These are phyloP conservation scores for Oxyscelio sp. DNA, from an alignment of 2,888 invertebrate genomes.

Conservation along the genomic window DNA sequence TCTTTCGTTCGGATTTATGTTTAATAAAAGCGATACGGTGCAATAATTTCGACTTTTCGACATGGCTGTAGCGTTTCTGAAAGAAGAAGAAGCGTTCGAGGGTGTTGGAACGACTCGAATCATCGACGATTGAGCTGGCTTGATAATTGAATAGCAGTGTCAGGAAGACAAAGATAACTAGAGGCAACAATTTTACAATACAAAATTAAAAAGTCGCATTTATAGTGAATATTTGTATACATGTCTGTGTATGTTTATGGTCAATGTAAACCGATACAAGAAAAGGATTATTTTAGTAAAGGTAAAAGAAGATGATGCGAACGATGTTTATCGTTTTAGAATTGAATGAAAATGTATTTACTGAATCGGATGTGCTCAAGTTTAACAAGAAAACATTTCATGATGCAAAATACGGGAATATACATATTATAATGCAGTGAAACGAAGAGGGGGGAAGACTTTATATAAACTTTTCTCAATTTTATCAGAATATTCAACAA, in stretches of 20 bases:
- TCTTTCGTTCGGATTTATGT: conserved; percentile 39
- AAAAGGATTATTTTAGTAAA: conserved; percentile 80
- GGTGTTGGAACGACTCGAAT: conserved; percentile 52
- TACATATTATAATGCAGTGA: conserved; percentile 41
- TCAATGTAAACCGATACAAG: conserved; percentile 56
- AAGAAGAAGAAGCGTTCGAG: not conserved
- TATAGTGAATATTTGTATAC: conserved; percentile 72
- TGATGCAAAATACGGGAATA: conserved; percentile 71
- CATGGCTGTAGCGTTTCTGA: conserved; percentile 18
- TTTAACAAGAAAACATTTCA: conserved; percentile 81
- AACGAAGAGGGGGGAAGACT: conserved; percentile 61
- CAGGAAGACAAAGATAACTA: conserved; percentile 29
- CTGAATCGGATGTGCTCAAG: conserved; percentile 86
- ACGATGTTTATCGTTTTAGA: conserved; percentile 79
- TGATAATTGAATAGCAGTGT: not conserved
- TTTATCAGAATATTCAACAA: conserved; percentile 69
- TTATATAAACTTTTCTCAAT: conserved; percentile 71
- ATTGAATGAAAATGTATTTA: conserved; percentile 85
- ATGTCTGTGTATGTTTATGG: conserved; percentile 75
- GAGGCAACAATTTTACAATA: conserved; percentile 25
- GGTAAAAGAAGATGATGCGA: conserved; percentile 69
- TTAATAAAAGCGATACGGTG: conserved; percentile 65
- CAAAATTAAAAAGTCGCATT: conserved; percentile 60
- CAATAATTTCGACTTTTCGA: conserved; percentile 68
- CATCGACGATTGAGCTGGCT: conserved; percentile 55